Evolutionary conservation across 2,888 invertebrate genomes (phyloP), one percentile per base, ranked within the genome.

Genomic region (Quadroppia sp.): DNA sequence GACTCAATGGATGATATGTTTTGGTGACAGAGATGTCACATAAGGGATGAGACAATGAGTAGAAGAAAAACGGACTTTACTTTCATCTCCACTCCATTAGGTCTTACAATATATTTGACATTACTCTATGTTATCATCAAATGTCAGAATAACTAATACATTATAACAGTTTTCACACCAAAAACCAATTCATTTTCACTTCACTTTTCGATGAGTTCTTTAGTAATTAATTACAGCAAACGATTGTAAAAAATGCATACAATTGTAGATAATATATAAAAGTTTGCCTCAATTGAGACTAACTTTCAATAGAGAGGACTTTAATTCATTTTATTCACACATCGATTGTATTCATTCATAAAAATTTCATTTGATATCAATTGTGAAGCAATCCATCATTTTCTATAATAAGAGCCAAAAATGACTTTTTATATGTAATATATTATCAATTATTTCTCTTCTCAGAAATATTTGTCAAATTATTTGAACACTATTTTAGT

Each of bases 341-440:
- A 17, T 13, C 25, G 23, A 53, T 53, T 53, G 53, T 17, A 23
- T 36, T 36, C 36, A 36, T 36, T 53, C 23, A 53, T 11, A 53
- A n/a, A n/a, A n/a, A 17, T 53, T 53, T 53, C 53, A 53, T 53
- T 53, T 53, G 53, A 20, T 53, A 53, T 53, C 53, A 53, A 53
- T 53, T 53, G 53, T 53, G 53, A 53, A 53, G 53, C n/a, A 53
- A 53, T 53, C 53, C 11, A 53, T 53, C 53, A 53, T 53, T 53
- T 53, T 53, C 23, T 23, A 53, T 23, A 53, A 53, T 23, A 23
- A 53, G 25, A 53, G 6, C 53, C 4, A 20, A 53, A 23, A 7
- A 2, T 53, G 3, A 23, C 53, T 53, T 25, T 53, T 53, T 53
- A 4, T 48, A 48, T 3, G 9, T 2, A 11, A 17, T 45, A 53